Evolutionary conservation across 2,888 invertebrate species (phyloP), one percentile per base, ranked within the genome.

Genomic region (Elegia similella): DNA sequence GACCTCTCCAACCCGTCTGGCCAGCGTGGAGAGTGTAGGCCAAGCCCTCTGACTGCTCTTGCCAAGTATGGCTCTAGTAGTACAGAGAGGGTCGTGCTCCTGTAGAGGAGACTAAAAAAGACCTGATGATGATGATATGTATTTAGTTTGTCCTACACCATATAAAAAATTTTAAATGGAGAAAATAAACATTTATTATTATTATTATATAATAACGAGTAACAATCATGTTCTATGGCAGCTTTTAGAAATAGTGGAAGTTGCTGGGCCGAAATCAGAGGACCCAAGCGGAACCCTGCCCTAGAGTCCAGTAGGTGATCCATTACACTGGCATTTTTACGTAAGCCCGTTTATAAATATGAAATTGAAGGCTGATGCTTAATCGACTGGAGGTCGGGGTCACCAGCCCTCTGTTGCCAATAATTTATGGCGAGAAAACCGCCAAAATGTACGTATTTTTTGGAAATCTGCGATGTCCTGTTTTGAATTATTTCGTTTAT

Each of bases 331-430:
- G 84, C 87, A 86, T 91, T 90, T 91, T 91, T 91, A 88, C 89
- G 88, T 90, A 91, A 91, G 88, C 90, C 79, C 89, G 89, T 88
- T 88, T 90, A 91, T 90, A 91, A 91, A 91, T 90, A 91, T 91
- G 90, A 91, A 90, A 88, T 90, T 90, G 88, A 88, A 87, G 88
- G 88, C 82, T 84, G 87, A 88, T 89, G 89, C 80, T 91, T 91
- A 91, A 91, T 91, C 90, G 90, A 89, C 86, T 90, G 83, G 82
- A 88, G 90, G 87, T 87, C 86, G 89, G 86, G 88, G 89, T 85
- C 88, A 81, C 71, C 65, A 67, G 76, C 80, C 81, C 83, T 80
- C 75, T 75, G 79, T 73, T 73, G 75, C 70, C 71, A 76, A 78
- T 83, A 82, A 87, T 87, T 86, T 86, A 88, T 87, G 80, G 76